A percentile compares a stretch with the other conserved stretches of the same genome.
Conservation (phyloP, 2,113 vertebrate genomes). For the Alexandromys fortis region DNA sequence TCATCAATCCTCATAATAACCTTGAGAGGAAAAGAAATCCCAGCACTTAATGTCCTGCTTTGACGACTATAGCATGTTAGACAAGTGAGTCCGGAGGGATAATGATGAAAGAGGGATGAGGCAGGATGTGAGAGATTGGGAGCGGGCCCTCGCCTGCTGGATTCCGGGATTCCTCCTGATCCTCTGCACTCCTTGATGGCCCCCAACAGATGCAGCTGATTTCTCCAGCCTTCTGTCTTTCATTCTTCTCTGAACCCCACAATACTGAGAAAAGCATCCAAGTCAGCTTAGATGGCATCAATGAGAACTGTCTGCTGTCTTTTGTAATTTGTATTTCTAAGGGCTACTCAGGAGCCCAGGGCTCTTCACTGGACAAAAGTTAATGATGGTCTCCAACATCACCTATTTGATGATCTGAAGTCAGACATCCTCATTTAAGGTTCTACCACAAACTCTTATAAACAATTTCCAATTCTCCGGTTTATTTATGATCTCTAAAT, state of each 20-base stretch:
- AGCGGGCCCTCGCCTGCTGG: not conserved
- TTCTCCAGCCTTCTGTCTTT: not conserved
- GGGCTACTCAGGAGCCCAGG: not conserved
- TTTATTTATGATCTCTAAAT: not conserved
- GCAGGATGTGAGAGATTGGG: not conserved
- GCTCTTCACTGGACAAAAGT: not conserved
- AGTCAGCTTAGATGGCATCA: not conserved
- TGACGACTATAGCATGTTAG: not conserved
- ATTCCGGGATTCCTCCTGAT: not conserved
- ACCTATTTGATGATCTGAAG: too few species aligned
- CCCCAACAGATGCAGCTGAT: too few species aligned
- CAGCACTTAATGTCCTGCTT: slow-evolving; percentile 32
- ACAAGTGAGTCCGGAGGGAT: not conserved
- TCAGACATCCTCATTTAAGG: not conserved
- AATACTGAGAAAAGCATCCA: not conserved
- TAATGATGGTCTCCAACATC: accelerated
- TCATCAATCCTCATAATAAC: slow-evolving; percentile 53
- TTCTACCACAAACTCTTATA: not conserved
- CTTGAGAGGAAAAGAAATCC: slow-evolving; percentile 48
- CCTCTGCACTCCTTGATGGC: not conserved
- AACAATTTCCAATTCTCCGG: not conserved
- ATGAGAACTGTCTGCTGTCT: not conserved
- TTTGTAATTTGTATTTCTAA: not conserved
- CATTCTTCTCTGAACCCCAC: not conserved
- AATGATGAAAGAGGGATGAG: not conserved